These are phyloP conservation scores for Holcopasites calliopsidis DNA, from an alignment of 1,140 invertebrate species.

Conservation along the genomic window DNA sequence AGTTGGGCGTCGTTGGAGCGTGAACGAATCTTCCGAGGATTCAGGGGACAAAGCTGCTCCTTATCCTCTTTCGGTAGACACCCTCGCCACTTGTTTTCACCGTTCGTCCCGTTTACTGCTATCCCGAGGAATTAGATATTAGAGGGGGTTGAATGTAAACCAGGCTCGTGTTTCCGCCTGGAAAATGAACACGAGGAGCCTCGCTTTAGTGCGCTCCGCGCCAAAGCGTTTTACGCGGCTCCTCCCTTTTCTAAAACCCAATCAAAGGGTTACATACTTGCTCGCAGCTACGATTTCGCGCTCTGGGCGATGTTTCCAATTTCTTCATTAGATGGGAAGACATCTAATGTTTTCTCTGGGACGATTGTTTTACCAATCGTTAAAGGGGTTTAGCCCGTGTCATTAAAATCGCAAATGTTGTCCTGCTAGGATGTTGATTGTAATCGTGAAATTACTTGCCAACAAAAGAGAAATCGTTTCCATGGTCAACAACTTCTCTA, in stretches of 20 bases:
- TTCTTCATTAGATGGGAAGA: neutral
- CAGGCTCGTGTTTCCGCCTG: slow-evolving; percentile 37
- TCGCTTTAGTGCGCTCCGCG: neutral
- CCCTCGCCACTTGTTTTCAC: slow-evolving; percentile 36
- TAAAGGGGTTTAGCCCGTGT: too few relatives aligned
- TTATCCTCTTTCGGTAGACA: slow-evolving; percentile 32
- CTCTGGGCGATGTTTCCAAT: neutral
- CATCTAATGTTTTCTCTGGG: slow-evolving; percentile 13
- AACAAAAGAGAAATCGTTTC: neutral
- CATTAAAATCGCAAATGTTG: too few relatives aligned
- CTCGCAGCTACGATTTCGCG: slow-evolving; percentile 14
- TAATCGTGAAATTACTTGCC: too few relatives aligned
- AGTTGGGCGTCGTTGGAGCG: slow-evolving; percentile 21
- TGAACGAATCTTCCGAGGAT: slow-evolving; percentile 30
- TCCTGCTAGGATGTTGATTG: too few relatives aligned
- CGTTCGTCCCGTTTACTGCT: slow-evolving; percentile 38
- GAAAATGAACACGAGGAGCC: slow-evolving; percentile 54
- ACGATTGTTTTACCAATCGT: too few relatives aligned
- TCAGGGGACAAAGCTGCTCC: slow-evolving; percentile 5
- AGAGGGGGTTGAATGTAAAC: neutral
- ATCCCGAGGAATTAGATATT: slow-evolving; percentile 49
- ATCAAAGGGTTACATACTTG: slow-evolving; percentile 40
- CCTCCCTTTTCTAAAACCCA: slow-evolving; percentile 35
- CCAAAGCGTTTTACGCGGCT: slow-evolving; percentile 55
- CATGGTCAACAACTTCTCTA: neutral